Evolutionary conservation across 2,888 invertebrate genomes (phyloP).

Genomic region (Thecocarcelia acutangulata): DNA sequence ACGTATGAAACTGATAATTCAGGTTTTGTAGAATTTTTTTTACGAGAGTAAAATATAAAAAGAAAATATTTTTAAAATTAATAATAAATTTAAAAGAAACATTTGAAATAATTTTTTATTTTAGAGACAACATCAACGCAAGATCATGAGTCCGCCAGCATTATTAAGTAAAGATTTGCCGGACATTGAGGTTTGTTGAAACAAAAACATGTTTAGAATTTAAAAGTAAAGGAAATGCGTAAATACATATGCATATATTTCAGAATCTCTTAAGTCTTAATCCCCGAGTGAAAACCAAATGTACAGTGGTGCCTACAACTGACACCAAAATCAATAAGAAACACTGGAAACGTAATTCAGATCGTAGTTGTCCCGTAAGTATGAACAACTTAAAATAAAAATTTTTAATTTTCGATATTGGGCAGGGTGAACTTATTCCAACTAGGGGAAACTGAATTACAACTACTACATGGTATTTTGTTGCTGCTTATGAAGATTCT

Average conservation of each 20-base stretch:
- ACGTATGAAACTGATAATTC: too few relatives aligned
- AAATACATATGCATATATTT: conserved; percentile 66
- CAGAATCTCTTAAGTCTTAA: conserved; percentile 94
- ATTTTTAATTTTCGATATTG: too few relatives aligned
- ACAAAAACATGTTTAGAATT: too few relatives aligned
- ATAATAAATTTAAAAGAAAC: too few relatives aligned
- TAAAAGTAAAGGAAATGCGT: not conserved
- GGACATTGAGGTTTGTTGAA: conserved; percentile 89
- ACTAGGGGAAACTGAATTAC: too few relatives aligned
- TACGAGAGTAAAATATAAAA: too few relatives aligned
- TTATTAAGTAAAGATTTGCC: conserved; percentile 87
- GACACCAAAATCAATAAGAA: conserved; percentile 93
- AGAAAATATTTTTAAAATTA: too few relatives aligned
- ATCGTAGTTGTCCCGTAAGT: conserved; percentile 91
- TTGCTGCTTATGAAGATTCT: too few relatives aligned
- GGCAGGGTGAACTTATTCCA: too few relatives aligned
- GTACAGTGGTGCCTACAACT: conserved; percentile 91
- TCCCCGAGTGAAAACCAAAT: conserved; percentile 89
- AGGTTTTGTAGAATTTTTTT: too few relatives aligned
- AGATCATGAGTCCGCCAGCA: conserved; percentile 81
- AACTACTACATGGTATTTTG: too few relatives aligned
- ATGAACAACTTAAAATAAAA: not conserved
- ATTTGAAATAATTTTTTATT: not conserved
- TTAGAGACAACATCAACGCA: conserved; percentile 25
- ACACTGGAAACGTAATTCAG: conserved; percentile 96